Conservation (phyloP, 2,113 vertebrate genomes). For the Excalfactoria chinensis region DNA sequence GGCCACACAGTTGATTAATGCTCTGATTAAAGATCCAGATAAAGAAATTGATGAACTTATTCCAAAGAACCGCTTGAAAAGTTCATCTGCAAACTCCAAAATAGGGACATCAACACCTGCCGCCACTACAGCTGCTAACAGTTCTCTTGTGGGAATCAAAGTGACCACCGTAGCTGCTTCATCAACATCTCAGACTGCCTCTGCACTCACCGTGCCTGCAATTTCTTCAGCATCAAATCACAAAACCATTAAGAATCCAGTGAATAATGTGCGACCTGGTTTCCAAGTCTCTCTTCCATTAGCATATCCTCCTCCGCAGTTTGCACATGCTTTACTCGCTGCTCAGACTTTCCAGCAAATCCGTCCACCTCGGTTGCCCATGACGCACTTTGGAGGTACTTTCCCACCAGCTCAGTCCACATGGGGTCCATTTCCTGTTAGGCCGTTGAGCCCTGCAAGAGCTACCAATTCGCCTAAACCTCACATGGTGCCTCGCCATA, state of each 20-base stretch:
- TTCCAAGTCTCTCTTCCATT: conserved; percentile 94
- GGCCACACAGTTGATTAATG: conserved; percentile 97
- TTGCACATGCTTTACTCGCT: conserved; percentile 92
- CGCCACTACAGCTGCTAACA: conserved; percentile 84
- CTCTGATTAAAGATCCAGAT: conserved; percentile 97
- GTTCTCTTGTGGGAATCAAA: conserved; percentile 87
- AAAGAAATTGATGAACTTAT: conserved; percentile 99
- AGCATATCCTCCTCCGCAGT: conserved; percentile 96
- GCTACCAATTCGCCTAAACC: conserved; percentile 95
- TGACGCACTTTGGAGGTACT: conserved; percentile 98
- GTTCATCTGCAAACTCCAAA: conserved; percentile 88
- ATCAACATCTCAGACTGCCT: conserved; percentile 86
- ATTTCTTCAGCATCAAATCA: conserved; percentile 85
- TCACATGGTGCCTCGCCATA: conserved; percentile 88
- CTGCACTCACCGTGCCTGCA: conserved; percentile 83
- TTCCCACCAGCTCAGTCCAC: conserved; percentile 95
- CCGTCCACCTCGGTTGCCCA: conserved; percentile 95
- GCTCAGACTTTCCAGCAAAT: conserved; percentile 99
- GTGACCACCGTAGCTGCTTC: conserved; percentile 90
- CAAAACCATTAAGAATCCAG: conserved; percentile 91
- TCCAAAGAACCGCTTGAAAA: conserved; percentile 97
- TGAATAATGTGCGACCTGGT: conserved; percentile 92
- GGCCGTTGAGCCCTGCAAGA: conserved; percentile 94
- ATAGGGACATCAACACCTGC: conserved; percentile 82
- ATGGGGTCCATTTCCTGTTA: conserved; percentile 97